Conservation (phyloP, 2,888 invertebrate species). For the Temnothorax rugatulus region DNA sequence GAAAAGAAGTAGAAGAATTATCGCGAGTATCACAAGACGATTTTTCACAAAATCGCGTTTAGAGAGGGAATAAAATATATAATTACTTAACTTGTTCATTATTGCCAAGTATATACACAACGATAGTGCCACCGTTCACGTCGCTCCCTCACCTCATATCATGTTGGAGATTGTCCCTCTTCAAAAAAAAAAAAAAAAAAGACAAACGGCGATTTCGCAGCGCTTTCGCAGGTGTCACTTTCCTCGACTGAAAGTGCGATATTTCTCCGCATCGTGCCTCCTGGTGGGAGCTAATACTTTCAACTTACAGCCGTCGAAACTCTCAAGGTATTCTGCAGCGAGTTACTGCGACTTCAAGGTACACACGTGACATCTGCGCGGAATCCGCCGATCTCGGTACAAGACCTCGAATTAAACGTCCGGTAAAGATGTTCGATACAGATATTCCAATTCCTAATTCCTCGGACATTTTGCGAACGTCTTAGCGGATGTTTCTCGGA, state of each 20-base stretch:
- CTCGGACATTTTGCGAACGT: background rate
- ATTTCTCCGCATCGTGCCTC: constrained; percentile 6
- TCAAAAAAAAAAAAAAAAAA: background rate
- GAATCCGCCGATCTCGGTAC: background rate
- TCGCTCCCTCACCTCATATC: background rate
- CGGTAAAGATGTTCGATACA: constrained; percentile 1
- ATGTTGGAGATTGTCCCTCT: background rate
- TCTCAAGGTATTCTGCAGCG: constrained; percentile 42
- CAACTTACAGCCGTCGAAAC: constrained; percentile 39
- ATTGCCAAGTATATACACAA: constrained; percentile 4
- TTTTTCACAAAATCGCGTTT: constrained; percentile 11
- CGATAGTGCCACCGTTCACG: background rate
- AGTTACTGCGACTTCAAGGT: constrained; percentile 59
- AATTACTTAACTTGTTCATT: background rate
- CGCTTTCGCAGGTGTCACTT: constrained; percentile 5
- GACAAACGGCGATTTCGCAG: constrained; percentile 3
- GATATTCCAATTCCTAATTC: background rate
- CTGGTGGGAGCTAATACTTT: constrained; percentile 37
- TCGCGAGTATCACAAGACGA: constrained; percentile 16
- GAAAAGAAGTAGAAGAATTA: constrained; percentile 13
- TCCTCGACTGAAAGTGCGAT: constrained; percentile 25
- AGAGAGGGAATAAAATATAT: background rate
- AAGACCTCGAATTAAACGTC: constrained; percentile 6
- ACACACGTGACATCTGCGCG: constrained; percentile 33
- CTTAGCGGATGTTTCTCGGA: background rate